Base-by-base conservation (phyloP, 2,888 invertebrate genomes). In the Eurytoma californica region DNA sequence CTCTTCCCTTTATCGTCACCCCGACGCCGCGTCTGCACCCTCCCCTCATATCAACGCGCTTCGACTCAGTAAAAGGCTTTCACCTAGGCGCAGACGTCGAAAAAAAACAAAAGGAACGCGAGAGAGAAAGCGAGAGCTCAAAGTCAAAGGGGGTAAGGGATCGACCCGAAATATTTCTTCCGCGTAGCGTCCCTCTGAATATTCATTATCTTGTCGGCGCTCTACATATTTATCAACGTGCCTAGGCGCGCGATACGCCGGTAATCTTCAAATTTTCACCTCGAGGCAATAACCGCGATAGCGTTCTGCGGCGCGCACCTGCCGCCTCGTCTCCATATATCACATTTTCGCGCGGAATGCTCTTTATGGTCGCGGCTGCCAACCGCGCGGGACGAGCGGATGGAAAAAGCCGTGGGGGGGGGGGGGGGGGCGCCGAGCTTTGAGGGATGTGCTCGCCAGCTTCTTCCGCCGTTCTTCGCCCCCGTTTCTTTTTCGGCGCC, bases 211-310 rank as follows among this genome's bases (percentile, higher is more conserved):
- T 20, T n/a, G 49, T 7, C 24, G 7, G 5, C 28, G 20, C 16
- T 14, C 74, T 67, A 67, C 79, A 79, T 79, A 79, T 75, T 75
- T 79, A 79, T 79, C 72, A 79, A n/a, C n/a, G 79, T n/a, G 67
- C 49, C 30, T 13, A 30, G 39, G 14, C 24, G 49, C 24, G 49
- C 16, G 47, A n/a, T 7, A 20, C 39, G 13, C 57, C 61, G 72
- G 65, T 74, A 74, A 70, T 74, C 74, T 66, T 47, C 51, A 70
- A 72, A 70, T 55, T 67, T 70, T 58, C 74, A 58, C 63, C 28
- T n/a, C 13, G n/a, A 16, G 12, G 69, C 76, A 70, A 75, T 75
- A 75, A 75, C 66, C 58, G 53, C 75, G 51, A 75, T 68, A 61
- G 65, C 68, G 65, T 57, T 70, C 63, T 77, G 58, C 20, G 1